Evolutionary conservation across 2,888 invertebrate genomes (phyloP), one percentile per base, ranked within the genome.

Genomic region (Orchestes rusci): DNA sequence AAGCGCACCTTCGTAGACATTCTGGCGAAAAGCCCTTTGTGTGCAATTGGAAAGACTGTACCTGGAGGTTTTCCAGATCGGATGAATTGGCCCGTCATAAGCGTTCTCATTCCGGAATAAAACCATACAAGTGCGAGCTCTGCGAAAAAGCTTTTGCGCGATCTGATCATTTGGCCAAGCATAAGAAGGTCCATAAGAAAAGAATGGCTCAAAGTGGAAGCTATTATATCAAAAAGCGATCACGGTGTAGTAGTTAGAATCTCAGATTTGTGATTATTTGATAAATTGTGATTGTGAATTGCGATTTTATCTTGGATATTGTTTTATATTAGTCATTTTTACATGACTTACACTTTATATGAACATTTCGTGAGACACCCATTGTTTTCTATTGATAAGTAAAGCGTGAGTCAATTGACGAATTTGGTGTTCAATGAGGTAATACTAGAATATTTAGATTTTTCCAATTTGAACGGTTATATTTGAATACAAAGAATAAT

Each of bases 121-220:
- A 94, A 67, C 95, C 95, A 0, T 95, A 95, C 68, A 79, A 83
- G 45, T 96, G 95, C 67, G 75, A 77, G 45, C 77, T 88, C 57
- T 96, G 95, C 66, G 77, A 82, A 36, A 94, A 95, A 68, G 77
- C 83, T 50, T 96, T 96, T 68, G 88, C 92, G 1, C 76, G 95
- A 17, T 93, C 92, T 18, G 95, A 96, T 67, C 95, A 96, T 67
- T 75, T 95, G 44, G 81, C 92, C 17, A 95, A 95, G 67, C 95
- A 96, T 67, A 79, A 84, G 12, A 90, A 84, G 56, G 87, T 89
- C 4, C 89, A 89, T 64, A 80, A 83, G 34, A 77, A 84, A 47
- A 76, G 74, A 50, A 64, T 75, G 57, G 65, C 65, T 1, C 63
- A 65, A 32, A 64, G 55, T 53, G 67, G 61, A 15, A 59, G 55